A percentile compares a stretch with the other conserved stretches of the same genome.
These are phyloP conservation scores for Syngnathus floridae DNA, from an alignment of 2,113 vertebrate genomes.

Conservation along the genomic window DNA sequence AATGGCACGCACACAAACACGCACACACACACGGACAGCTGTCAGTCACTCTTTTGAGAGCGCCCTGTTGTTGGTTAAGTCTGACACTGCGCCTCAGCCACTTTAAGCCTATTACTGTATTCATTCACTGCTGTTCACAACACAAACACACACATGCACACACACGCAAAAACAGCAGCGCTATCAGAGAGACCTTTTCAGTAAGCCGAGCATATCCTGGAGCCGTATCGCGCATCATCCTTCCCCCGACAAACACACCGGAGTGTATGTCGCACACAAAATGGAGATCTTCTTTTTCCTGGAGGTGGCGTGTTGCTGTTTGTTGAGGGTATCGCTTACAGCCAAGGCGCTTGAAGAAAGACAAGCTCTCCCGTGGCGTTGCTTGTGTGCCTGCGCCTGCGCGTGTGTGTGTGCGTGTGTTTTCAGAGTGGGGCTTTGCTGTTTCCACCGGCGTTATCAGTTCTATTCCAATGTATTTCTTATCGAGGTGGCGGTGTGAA, in stretches of 20 bases:
- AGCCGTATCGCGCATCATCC: constrained; percentile 51
- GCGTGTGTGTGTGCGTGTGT: no score
- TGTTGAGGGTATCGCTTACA: constrained; percentile 89
- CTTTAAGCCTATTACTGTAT: constrained; percentile 63
- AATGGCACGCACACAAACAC: constrained; percentile 7
- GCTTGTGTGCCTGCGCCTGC: constrained; percentile 50
- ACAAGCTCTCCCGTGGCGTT: constrained; percentile 67
- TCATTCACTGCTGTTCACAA: constrained; percentile 52
- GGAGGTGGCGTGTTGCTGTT: constrained; percentile 68
- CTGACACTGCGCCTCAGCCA: constrained; percentile 45
- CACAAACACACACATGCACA: constrained; percentile 26
- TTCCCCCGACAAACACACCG: constrained; percentile 25
- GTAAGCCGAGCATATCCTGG: constrained; percentile 64
- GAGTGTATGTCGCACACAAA: constrained; percentile 28
- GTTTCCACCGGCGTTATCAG: constrained; percentile 91
- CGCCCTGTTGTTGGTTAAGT: constrained; percentile 48
- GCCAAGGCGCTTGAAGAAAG: constrained; percentile 74
- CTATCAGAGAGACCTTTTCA: constrained; percentile 65
- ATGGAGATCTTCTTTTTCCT: constrained; percentile 52
- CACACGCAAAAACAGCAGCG: background rate
- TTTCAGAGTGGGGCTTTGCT: constrained; percentile 82
- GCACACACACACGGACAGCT: constrained; percentile 32
- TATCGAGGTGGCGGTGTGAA: constrained; percentile 78
- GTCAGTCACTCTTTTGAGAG: constrained; percentile 51
- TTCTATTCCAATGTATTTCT: constrained; percentile 99